Base-by-base conservation (phyloP, 2,888 invertebrate genomes). In the Agapostemon virescens region DNA sequence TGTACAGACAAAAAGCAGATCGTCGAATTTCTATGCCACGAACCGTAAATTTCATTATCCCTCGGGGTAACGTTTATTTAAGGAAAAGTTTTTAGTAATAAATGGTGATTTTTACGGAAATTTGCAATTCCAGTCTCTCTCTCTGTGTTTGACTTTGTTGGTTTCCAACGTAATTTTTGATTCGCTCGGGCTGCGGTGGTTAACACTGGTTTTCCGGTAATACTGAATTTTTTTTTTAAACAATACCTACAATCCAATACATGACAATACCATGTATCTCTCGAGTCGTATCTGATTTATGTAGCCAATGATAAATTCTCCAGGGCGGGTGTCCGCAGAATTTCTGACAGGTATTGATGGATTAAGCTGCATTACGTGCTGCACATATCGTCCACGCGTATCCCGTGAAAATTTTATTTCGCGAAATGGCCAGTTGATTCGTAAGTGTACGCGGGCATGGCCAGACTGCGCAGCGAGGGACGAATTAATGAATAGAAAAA, bases 371-470 rank as follows among this genome's bases (percentile, higher is more conserved):
- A 89, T 88, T 87, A 85, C 85, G 78, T 71, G 76, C 79, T 72
- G 77, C 63, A 63, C 85, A 88, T 86, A 86, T 87, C 88, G 84
- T 84, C 80, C 83, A 64, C 83, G 58, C 64, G 83, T 77, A 81
- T 69, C 83, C 86, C 86, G 85, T 87, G 85, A 85, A 88, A 88
- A 82, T 89, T 89, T 89, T 86, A 85, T 86, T 86, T 82, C 72
- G 64, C 72, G 66, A 79, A 87, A 86, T 85, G 83, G 86, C 77
- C 74, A 70, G 40, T 78, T 81, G 69, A 80, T 73, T 81, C 64
- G 20, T 52, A 20, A 13, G 20, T 42, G 40, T 26, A 38, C 40
- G 30, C 23, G 5, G 40, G 17, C 52, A 58, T 64, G 11, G 23
- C 30, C 63, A 13, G 36, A 11, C n/a, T 26, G 17, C 4, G 4